Conservation (phyloP, 1,140 invertebrate species). For the Pantala flavescens region DNA sequence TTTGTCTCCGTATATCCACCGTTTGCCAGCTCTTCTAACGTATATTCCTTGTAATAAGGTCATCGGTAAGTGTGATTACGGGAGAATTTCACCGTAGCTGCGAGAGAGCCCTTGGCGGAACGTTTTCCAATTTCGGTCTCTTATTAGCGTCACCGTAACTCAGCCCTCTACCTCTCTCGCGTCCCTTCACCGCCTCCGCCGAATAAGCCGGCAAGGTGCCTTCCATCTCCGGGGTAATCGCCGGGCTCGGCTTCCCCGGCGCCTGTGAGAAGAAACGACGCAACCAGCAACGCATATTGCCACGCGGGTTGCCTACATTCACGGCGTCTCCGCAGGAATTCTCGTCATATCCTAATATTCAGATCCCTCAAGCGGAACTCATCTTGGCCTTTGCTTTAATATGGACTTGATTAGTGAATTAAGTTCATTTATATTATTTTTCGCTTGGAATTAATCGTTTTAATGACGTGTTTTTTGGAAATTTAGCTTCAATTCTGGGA, state of each 20-base stretch:
- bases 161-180: background rate
- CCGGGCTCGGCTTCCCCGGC: background rate
- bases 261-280: background rate
- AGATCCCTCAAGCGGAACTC: background rate
- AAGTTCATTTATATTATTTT: no score
- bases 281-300: background rate
- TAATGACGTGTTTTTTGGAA: no score
- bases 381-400: no score
- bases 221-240: background rate
- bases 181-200: background rate
- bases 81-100: no score
- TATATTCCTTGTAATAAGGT: no score
- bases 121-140: background rate
- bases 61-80: no score
- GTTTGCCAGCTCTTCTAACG: no score
- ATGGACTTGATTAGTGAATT: no score
- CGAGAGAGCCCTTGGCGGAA: background rate
- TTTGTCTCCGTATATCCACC: no score
- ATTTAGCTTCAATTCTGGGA: no score
- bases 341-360: background rate
- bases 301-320: background rate
- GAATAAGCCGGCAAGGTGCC: background rate
- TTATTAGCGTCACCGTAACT: background rate
- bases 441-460: no score
- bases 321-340: background rate